These are phyloP conservation scores for Mixornis gularis DNA, from an alignment of 2,113 vertebrate species.

Conservation along the genomic window DNA sequence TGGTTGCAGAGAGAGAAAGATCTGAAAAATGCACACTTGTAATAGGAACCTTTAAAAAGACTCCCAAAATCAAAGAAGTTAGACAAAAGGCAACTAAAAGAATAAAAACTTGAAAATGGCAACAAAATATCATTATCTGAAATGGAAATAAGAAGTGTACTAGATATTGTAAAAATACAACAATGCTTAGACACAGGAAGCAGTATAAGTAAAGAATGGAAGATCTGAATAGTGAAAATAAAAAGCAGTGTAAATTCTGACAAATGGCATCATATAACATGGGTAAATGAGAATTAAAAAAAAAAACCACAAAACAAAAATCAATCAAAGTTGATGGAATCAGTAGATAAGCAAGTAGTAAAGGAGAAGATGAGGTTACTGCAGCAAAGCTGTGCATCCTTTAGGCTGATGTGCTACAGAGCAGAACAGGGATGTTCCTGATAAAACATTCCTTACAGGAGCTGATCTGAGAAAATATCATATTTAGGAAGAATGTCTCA, in stretches of 20 bases:
- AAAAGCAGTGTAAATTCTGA: not conserved
- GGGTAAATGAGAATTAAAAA: not conserved
- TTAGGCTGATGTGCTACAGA: not conserved
- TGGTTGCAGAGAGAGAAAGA: not conserved
- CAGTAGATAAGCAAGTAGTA: not conserved
- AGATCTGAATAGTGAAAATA: not conserved
- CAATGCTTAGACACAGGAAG: not conserved
- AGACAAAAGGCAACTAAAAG: not conserved
- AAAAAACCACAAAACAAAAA: not conserved
- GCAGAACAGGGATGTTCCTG: not conserved
- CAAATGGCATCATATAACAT: not conserved
- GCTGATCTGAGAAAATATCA: not conserved
- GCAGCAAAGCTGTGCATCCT: not conserved
- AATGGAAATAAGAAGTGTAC: not conserved
- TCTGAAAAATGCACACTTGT: not conserved
- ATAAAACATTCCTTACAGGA: not conserved
- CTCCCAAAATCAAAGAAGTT: not conserved
- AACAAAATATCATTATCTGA: not conserved
- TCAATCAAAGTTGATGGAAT: not conserved
- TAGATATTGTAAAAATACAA: not conserved
- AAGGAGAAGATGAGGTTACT: not conserved
- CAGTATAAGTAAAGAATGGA: not conserved
- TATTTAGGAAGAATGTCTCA: not conserved
- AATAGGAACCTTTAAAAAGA: not conserved
- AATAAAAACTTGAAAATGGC: not conserved